phyloP scores from a whole-genome alignment of 2,113 vertebrate species.

The Trichechus manatus region DNA sequence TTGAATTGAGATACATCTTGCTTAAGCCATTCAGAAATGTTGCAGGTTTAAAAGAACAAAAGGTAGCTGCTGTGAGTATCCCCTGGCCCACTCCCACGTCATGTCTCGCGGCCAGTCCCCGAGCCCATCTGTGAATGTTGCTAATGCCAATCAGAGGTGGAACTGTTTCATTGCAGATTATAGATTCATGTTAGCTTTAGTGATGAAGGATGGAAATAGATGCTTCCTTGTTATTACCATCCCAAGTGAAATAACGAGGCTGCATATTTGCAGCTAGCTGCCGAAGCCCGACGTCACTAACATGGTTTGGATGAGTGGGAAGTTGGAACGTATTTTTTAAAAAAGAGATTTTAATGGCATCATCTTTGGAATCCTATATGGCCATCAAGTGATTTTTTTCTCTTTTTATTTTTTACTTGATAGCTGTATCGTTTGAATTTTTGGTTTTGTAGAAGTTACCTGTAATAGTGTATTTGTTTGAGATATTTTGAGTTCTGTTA shows the following conservation, averaged over 20 bases:
- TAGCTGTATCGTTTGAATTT: slow-evolving; percentile 25
- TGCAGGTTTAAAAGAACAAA: neutral
- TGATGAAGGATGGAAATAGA: slow-evolving; percentile 57
- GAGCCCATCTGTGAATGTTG: slow-evolving; percentile 6
- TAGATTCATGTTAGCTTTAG: neutral
- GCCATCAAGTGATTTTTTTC: slow-evolving; percentile 57
- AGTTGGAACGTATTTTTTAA: slow-evolving; percentile 67
- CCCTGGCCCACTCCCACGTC: rapidly evolving
- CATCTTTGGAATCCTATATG: slow-evolving; percentile 69
- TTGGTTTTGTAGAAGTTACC: slow-evolving; percentile 45
- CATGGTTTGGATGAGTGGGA: slow-evolving; percentile 75
- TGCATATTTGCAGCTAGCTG: slow-evolving; percentile 51
- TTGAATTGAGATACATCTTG: slow-evolving; percentile 50
- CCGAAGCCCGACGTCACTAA: slow-evolving; percentile 57
- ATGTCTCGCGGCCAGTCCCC: neutral
- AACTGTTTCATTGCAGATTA: neutral
- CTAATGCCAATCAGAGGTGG: slow-evolving; percentile 3
- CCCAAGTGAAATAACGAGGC: slow-evolving; percentile 71
- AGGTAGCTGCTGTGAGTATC: neutral
- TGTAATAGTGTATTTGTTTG: neutral
- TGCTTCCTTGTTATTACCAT: neutral
- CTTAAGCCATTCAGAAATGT: slow-evolving; percentile 46
- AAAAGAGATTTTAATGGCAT: slow-evolving; percentile 77
- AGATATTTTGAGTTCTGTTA: neutral
- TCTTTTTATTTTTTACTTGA: slow-evolving; percentile 62